Evolutionary conservation across 2,797 vertebrate species (phyloP), one percentile per base, ranked within the genome.

Genomic region (Micrastur ruficollis): DNA sequence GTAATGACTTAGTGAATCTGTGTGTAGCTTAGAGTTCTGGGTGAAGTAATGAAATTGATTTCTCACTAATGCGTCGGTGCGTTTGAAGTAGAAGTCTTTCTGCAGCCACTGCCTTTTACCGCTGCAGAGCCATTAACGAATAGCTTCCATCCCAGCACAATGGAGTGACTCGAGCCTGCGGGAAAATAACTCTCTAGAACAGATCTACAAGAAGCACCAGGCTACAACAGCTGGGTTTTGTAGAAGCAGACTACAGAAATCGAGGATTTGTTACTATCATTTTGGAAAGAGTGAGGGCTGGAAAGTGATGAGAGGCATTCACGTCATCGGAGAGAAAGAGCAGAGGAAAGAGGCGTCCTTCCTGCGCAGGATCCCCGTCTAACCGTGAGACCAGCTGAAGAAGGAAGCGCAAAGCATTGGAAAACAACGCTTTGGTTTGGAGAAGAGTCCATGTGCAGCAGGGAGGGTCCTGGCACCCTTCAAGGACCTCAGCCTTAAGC

Each of bases 41-140:
- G 55, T 80, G 78, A 95, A 96, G 62, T 81, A 62, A 89, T 89
- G 50, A 81, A 92, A 89, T 71, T 34, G 68, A 78, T 93, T 90
- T 93, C 55, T 87, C 62, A 58, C 26, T 90, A 83, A 93, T 74
- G 65, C 6, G 0, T 81, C 83, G 17, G 3, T 59, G 67, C 81
- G 40, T 85, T 89, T 85, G 81, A 89, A 89, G 67, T 31, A 44
- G 53, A 87, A 95, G 21, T 80, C 74, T 62, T 87, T 79, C 59
- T 79, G 55, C 55, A 82, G 55, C 89, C 67, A 44, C 52, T 91
- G 86, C 47, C 59, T 94, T 95, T 91, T 72, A 70, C 89, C 47
- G 18, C 38, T 82, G 71, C 47, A 87, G 71, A 80, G 58, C 78
- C 71, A 79, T 95, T 95, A 96, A 84, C 86, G 79, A 89, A 84